Conservation (phyloP, 2,113 vertebrate species). For the Pungitius pungitius region DNA sequence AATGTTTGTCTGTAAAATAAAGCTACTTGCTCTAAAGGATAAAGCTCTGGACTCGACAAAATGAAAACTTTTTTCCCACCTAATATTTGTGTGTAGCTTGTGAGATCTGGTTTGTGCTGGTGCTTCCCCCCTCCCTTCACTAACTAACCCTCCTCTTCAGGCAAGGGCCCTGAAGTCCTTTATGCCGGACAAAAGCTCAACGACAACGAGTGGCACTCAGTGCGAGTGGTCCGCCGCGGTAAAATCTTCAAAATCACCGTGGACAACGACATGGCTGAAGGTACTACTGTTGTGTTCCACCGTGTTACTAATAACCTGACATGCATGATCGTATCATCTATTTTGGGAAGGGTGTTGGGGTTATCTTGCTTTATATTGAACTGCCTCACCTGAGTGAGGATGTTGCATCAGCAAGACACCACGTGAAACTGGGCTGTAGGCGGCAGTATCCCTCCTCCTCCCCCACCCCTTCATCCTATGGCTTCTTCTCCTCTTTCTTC, state of each 20-base stretch:
- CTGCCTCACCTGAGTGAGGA: too few species aligned
- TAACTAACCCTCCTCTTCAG: constrained; percentile 83
- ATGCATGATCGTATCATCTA: not conserved
- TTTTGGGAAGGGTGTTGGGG: fast-evolving
- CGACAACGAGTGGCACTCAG: constrained; percentile 97
- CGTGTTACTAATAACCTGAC: not conserved
- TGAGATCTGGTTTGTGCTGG: constrained; percentile 54
- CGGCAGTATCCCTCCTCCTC: constrained; percentile 10
- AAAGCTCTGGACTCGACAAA: not conserved
- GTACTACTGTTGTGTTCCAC: constrained; percentile 69
- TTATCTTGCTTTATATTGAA: not conserved
- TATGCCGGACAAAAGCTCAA: constrained; percentile 98
- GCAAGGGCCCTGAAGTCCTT: constrained; percentile 96
- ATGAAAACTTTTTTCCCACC: not conserved
- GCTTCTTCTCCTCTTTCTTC: constrained; percentile 4
- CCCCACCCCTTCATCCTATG: constrained; percentile 8
- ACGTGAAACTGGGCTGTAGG: not conserved
- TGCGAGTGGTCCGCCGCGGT: constrained; percentile 91
- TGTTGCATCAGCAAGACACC: not conserved
- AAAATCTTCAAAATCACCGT: constrained; percentile 93
- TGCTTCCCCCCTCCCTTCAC: constrained; percentile 55
- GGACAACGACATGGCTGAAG: constrained; percentile 95
- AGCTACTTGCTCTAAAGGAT: not conserved
- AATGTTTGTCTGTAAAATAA: constrained; percentile 49
- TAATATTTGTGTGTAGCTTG: too few species aligned